phyloP scores from a whole-genome alignment of 2,797 vertebrate species.

The Cirrhinus mrigala region DNA sequence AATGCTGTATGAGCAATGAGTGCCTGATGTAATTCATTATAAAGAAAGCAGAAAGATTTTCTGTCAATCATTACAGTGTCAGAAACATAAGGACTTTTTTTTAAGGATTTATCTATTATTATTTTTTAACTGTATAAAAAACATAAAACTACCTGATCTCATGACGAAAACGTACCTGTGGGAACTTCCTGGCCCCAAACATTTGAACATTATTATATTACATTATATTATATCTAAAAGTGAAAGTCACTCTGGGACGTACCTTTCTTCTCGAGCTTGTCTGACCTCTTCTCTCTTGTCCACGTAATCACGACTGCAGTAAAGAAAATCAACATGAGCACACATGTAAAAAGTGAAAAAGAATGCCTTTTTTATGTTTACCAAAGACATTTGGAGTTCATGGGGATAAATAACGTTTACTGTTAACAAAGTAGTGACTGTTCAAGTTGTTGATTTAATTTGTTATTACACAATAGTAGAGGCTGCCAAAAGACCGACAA shows the following conservation, averaged over 20 bases:
- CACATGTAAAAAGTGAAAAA: background rate
- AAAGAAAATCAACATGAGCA: conserved; percentile 11
- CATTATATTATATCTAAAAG: background rate
- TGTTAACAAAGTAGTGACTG: background rate
- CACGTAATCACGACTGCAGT: conserved; percentile 86
- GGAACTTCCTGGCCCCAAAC: too few relatives aligned
- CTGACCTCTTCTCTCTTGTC: conserved; percentile 92
- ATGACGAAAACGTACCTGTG: too few relatives aligned
- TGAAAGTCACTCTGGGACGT: conserved; percentile 18
- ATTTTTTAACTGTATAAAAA: too few relatives aligned
- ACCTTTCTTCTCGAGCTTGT: conserved; percentile 95
- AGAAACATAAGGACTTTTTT: background rate
- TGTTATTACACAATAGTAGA: background rate
- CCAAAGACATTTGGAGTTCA: background rate
- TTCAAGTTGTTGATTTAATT: background rate
- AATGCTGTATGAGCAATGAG: background rate
- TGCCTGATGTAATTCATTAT: background rate
- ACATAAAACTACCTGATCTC: too few relatives aligned
- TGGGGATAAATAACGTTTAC: background rate
- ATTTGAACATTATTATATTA: background rate
- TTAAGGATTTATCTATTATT: too few relatives aligned
- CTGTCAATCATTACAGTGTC: background rate
- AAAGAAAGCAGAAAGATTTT: background rate
- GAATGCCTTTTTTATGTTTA: background rate
- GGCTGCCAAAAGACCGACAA: background rate